A percentile compares a stretch with the other conserved stretches of the same genome.
Evolutionary conservation across 2,797 vertebrate species (phyloP).

Genomic region (Chanos chanos): DNA sequence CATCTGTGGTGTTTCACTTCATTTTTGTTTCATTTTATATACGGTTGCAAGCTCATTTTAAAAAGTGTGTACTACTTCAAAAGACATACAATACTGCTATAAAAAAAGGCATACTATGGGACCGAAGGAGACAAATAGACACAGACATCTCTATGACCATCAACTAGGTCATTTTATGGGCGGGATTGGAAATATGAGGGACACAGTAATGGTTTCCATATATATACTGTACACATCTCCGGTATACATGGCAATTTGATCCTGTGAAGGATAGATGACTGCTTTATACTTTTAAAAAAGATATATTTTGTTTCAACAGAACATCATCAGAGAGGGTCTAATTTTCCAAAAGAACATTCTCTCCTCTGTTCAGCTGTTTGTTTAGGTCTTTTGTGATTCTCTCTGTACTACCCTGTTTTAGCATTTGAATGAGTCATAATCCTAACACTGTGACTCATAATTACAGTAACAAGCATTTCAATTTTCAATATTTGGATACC

Average conservation of each 20-base stretch:
- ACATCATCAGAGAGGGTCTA: slow-evolving; percentile 45
- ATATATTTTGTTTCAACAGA: slow-evolving; percentile 62
- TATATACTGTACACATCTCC: slow-evolving; percentile 52
- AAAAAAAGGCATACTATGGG: background rate
- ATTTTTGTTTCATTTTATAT: too few species aligned
- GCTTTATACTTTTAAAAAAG: slow-evolving; percentile 31
- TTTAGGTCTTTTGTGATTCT: too few species aligned
- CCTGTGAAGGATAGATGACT: slow-evolving; percentile 44
- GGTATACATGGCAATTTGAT: slow-evolving; percentile 51
- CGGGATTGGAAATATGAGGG: slow-evolving; percentile 56
- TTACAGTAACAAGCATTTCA: too few species aligned
- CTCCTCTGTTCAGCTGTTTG: background rate
- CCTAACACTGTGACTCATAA: background rate
- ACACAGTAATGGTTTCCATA: slow-evolving; percentile 37
- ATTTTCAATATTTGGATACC: too few species aligned
- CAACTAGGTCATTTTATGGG: slow-evolving; percentile 56
- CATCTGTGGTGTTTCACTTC: too few species aligned
- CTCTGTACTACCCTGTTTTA: too few species aligned
- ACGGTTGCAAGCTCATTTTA: too few species aligned
- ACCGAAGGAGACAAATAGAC: slow-evolving; percentile 12
- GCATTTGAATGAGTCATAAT: background rate
- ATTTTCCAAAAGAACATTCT: background rate
- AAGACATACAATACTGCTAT: too few species aligned
- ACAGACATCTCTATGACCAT: slow-evolving; percentile 16
- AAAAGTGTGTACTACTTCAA: too few species aligned